phyloP scores from a whole-genome alignment of 92 coral and sea anemone genomes.

The Virgularia gustaviana region DNA sequence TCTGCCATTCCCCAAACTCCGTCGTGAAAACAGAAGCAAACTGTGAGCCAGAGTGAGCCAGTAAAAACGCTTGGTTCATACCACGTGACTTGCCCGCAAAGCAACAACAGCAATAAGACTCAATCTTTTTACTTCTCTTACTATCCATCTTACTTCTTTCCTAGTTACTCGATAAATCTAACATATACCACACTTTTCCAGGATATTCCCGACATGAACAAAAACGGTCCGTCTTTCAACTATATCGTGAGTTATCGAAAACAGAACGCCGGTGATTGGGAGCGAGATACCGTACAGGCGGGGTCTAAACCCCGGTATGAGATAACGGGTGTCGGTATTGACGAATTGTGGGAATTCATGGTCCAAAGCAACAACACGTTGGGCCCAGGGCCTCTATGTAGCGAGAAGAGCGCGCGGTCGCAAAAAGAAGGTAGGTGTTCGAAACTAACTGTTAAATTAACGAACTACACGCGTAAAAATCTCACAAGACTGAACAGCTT shows the following conservation, averaged over 20 bases:
- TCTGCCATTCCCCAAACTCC: too few relatives aligned
- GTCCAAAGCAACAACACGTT: conserved; percentile 18
- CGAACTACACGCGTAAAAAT: background rate
- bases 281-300: conserved; percentile 1
- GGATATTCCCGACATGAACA: background rate
- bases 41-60: too few relatives aligned
- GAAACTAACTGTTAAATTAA: background rate
- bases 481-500: too few relatives aligned
- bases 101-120: too few relatives aligned
- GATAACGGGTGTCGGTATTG: background rate
- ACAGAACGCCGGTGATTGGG: conserved; percentile 13
- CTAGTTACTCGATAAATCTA: too few relatives aligned
- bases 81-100: too few relatives aligned
- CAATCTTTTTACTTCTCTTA: too few relatives aligned
- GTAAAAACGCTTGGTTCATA: too few relatives aligned
- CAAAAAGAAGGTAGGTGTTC: background rate
- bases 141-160: too few relatives aligned
- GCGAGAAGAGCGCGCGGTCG: background rate
- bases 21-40: too few relatives aligned
- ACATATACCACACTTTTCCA: too few relatives aligned
- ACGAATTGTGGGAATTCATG: conserved; percentile 21
- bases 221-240: conserved; percentile 18
- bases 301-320: background rate
- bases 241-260: conserved; percentile 21
- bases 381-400: conserved; percentile 24